Evolutionary conservation across 2,797 vertebrate genomes (phyloP).

Genomic region (Gallinago stenura): DNA sequence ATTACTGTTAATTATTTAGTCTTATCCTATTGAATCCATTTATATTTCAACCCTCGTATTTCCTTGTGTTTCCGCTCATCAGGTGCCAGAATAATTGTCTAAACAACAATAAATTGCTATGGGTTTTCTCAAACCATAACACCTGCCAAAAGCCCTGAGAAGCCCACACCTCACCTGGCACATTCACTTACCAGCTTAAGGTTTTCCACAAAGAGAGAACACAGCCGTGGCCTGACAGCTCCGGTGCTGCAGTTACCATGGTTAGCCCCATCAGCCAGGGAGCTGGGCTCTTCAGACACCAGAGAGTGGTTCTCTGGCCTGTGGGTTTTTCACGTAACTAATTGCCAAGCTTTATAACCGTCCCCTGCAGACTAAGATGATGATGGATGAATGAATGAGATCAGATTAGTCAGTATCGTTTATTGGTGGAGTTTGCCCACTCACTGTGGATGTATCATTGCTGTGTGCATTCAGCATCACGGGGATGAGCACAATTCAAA

Average conservation of each 20-base stretch:
- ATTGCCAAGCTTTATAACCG: not conserved
- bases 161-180: not conserved
- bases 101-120: not conserved
- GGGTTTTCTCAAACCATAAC: not conserved
- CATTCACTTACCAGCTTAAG: not conserved
- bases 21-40: not conserved
- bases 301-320: not conserved
- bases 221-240: not conserved
- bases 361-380: not conserved
- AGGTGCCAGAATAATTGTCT: not conserved
- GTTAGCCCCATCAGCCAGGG: not conserved
- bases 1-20: not conserved
- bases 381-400: slow-evolving; percentile 14
- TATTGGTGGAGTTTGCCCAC: not conserved
- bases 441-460: not conserved
- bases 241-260: fast-evolving
- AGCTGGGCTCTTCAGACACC: not conserved
- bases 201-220: not conserved
- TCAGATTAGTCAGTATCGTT: not conserved
- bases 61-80: not conserved
- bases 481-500: not conserved
- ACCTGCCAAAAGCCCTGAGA: not conserved
- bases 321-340: not conserved
- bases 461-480: not conserved
- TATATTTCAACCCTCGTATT: not conserved